phyloP scores from a whole-genome alignment of 2,888 invertebrate species.

The Cremastinae sp. region DNA sequence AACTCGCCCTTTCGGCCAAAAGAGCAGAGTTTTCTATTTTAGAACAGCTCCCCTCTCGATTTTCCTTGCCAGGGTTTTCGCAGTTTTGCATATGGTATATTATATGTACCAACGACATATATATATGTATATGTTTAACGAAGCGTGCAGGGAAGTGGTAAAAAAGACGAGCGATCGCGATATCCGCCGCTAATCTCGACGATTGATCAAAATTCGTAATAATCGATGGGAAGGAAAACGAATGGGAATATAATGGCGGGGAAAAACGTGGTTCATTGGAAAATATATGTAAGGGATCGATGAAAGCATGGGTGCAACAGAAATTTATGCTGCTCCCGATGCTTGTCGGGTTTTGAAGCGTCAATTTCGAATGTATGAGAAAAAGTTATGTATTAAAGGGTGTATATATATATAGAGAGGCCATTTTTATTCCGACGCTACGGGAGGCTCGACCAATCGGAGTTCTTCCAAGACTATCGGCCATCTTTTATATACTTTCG shows the following conservation, averaged over 20 bases:
- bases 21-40: constrained; percentile 17
- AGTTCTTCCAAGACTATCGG: constrained; percentile 48
- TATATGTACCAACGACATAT: not conserved
- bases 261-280: not conserved
- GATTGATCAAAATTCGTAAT: constrained; percentile 31
- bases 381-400: constrained; percentile 24
- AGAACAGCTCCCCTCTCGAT: constrained; percentile 5
- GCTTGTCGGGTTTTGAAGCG: constrained; percentile 27
- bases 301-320: not conserved
- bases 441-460: constrained; percentile 61
- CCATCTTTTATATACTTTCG: constrained; percentile 74
- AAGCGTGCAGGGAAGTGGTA: constrained; percentile 28
- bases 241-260: not conserved
- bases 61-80: constrained; percentile 21
- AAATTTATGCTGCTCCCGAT: not conserved
- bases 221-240: not conserved
- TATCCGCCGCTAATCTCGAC: not conserved
- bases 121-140: constrained; percentile 28
- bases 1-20: not conserved
- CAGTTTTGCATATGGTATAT: not conserved
- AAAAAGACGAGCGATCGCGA: constrained; percentile 36
- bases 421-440: constrained; percentile 60
- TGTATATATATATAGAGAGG: constrained; percentile 37
- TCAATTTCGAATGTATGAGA: constrained; percentile 56
- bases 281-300: not conserved